Evolutionary conservation across 1,140 invertebrate genomes (phyloP).

Genomic region (Zaprionus tsacasi): DNA sequence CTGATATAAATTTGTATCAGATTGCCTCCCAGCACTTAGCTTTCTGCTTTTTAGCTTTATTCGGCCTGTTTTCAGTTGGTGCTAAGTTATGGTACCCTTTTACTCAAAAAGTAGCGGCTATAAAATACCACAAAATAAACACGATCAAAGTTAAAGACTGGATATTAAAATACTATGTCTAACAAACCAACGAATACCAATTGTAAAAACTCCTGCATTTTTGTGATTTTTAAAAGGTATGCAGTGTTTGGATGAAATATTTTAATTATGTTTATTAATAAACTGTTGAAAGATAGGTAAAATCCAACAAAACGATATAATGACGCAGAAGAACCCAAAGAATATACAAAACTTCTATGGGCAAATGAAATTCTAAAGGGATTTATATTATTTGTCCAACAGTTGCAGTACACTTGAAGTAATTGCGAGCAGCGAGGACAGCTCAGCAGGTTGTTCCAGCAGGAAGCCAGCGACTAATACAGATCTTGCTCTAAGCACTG

Average conservation of each 20-base stretch:
- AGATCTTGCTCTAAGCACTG: constrained; percentile 66
- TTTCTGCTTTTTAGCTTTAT: no score
- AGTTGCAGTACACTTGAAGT: constrained; percentile 68
- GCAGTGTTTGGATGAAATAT: neutral
- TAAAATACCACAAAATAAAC: no score
- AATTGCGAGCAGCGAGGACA: constrained; percentile 41
- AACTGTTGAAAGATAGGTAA: neutral
- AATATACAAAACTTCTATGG: neutral
- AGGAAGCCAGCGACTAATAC: constrained; percentile 58
- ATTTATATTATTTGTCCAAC: neutral
- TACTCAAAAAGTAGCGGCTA: no score
- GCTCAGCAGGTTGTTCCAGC: constrained; percentile 25
- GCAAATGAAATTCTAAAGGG: neutral
- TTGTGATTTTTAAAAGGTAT: no score
- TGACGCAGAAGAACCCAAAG: neutral
- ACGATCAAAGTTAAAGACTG: no score
- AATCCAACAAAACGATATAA: neutral
- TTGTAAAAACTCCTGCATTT: no score
- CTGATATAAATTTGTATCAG: no score
- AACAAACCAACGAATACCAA: no score
- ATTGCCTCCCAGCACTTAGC: no score
- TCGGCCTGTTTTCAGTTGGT: no score
- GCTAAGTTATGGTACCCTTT: no score
- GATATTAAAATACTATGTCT: no score
- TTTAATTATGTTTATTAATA: neutral